Conservation (phyloP, 2,113 vertebrate genomes). For the Tychaedon coryphoeus region DNA sequence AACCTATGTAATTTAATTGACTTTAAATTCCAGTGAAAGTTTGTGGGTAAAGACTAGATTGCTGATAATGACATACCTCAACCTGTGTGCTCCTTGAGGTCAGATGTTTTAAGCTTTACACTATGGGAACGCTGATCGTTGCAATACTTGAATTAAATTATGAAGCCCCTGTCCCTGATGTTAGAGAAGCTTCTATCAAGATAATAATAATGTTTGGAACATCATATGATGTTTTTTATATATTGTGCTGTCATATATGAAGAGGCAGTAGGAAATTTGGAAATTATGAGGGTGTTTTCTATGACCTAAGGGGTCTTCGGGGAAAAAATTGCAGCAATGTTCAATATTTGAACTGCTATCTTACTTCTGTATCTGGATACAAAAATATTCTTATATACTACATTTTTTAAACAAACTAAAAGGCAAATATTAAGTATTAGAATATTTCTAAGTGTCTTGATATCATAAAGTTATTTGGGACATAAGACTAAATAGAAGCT, state of each 20-base stretch:
- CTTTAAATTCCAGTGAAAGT: background rate
- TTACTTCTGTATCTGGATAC: background rate
- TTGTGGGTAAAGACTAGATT: background rate
- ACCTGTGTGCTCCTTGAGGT: background rate
- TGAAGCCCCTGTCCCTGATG: background rate
- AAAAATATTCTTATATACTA: background rate
- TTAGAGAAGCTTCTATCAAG: background rate
- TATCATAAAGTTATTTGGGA: background rate
- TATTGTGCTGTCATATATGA: background rate
- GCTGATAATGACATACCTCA: background rate
- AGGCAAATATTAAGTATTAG: background rate
- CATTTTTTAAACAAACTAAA: background rate
- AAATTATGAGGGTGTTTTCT: background rate
- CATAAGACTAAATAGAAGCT: background rate
- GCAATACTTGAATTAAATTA: background rate
- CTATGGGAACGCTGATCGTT: background rate
- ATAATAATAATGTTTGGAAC: background rate
- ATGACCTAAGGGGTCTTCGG: background rate
- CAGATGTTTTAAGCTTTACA: background rate
- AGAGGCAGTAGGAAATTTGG: background rate
- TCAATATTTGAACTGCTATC: background rate
- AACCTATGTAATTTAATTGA: background rate
- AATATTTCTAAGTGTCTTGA: background rate
- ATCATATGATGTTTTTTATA: background rate
- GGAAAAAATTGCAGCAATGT: background rate